Evolutionary conservation across 1,140 invertebrate species (phyloP), one percentile per base, ranked within the genome.

Genomic region (Pseudomyrmex dendroicus): DNA sequence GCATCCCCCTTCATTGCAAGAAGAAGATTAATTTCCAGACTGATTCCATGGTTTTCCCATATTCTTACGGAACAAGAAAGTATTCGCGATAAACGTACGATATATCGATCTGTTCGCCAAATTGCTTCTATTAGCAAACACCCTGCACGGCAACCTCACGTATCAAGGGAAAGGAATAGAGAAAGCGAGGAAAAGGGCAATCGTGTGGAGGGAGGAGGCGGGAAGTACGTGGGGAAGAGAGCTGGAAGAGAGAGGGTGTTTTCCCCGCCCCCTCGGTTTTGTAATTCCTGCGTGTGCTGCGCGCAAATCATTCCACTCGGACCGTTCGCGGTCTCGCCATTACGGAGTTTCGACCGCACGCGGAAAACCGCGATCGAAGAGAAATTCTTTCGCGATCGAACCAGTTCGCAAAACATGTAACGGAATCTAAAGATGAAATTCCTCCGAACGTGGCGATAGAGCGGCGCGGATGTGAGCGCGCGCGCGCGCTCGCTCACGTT

Each of bases 381-480:
- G 84, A 88, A 88, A 88, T 88, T 88, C 86, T 88, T 82, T 82
- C 76, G 62, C 62, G 72, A 86, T 66, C 86, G 83, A 63, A 73
- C 83, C 72, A 82, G 86, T 82, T 82, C 66, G 86, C 86, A 88
- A 88, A 88, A 88, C 74, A 82, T 78, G 67, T 62, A 67, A 44
- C 70, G 86, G 86, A 87, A 88, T 88, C 78, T 76, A 56, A 61
- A 88, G 86, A 88, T 88, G 86, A 88, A 88, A 88, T 88, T 88
- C 86, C 86, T 84, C 22, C 64, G 83, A 73, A 35, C 73, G 62
- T 12, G 54, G 80, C 70, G 63, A 73, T 64, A 83, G 86, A 66
- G 54, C 2, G 25, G 22, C 35, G 35, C 1, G 35, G 35, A 35
- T 35, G 35, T 4, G 35, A 35, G 35, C 52, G 48, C 67, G 59